Base-by-base conservation (phyloP, 2,797 vertebrate genomes). In the Sparus aurata region DNA sequence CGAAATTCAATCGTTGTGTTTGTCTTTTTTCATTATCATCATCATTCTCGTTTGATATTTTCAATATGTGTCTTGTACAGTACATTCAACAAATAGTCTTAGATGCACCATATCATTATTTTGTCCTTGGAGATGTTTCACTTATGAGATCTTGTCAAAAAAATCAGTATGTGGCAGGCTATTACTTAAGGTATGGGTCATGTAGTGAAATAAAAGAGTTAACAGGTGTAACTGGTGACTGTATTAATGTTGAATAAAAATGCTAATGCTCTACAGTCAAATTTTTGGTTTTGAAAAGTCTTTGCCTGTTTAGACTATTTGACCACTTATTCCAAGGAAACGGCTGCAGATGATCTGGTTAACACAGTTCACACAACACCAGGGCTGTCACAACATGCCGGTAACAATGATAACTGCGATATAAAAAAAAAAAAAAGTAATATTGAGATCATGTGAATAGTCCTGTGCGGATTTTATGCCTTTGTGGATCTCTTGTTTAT, bases 1-100 rank as follows among this genome's bases (percentile, higher is more conserved):
- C 77, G 66, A 91, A 94, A 89, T 34, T 71, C 69, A 83, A 16
- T 20, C 3, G 12, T 10, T 79, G 49, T 79, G 15, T 70, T 83
- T 70, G 67, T 20, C 13, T 55, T 58, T 16, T 77, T 53, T 63
- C 1, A 22, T 59, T 27, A 22, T 58, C 20, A 53, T 59, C 27
- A 22, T 58, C 20, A 53, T 4, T n/a, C 0, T 34, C 5, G 46
- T 30, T 4, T 63, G n/a, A 27, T 22, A 41, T 58, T 72, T 10
- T 22, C 8, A 27, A 1, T 49, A 16, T 34, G 8, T 65, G 6
- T 73, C 53, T 53, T 2, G 52, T 27, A 53, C 1, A n/a, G 27
- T 27, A 54, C 16, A 47, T 12, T 47, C 17, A 46, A 34, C 13
- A 12, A 20, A 30, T 43, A 12, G 15, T 22, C 4, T 13, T 4